Evolutionary conservation across 2,888 invertebrate species (phyloP).

Genomic region (Acleris sparsana): DNA sequence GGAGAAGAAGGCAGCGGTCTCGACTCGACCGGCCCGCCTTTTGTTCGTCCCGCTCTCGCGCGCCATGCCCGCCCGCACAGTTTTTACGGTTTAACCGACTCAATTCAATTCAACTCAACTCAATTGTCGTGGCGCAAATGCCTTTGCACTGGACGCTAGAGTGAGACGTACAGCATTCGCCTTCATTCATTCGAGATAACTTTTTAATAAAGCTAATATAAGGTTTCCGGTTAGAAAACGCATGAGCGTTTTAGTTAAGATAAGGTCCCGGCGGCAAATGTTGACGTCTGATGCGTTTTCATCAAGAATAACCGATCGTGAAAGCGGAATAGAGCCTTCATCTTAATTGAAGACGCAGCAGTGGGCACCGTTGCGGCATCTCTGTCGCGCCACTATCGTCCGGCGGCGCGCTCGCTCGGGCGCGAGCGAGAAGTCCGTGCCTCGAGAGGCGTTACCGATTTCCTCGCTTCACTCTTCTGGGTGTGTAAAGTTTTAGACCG

Average conservation of each 20-base stretch:
- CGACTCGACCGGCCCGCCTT: conserved; percentile 78
- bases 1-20: conserved; percentile 83
- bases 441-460: conserved; percentile 75
- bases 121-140: conserved; percentile 82
- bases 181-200: conserved; percentile 56
- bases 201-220: conserved; percentile 49
- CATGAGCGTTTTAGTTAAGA: conserved; percentile 39
- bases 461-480: conserved; percentile 71
- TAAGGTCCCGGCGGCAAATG: conserved; percentile 44
- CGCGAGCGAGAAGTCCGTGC: conserved; percentile 71
- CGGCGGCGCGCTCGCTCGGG: conserved; percentile 55
- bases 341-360: conserved; percentile 77
- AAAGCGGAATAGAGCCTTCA: conserved; percentile 77
- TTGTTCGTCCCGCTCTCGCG: conserved; percentile 81
- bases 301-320: conserved; percentile 69
- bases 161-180: conserved; percentile 74
- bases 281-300: conserved; percentile 62
- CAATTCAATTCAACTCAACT: conserved; percentile 84
- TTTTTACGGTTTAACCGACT: conserved; percentile 83
- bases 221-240: conserved; percentile 35
- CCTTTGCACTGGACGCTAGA: conserved; percentile 81
- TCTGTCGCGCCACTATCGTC: conserved; percentile 80
- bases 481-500: conserved; percentile 84
- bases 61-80: conserved; percentile 77
- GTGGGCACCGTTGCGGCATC: conserved; percentile 65